Base-by-base conservation (phyloP, 2,113 vertebrate species). In the Nothobranchius furzeri region DNA sequence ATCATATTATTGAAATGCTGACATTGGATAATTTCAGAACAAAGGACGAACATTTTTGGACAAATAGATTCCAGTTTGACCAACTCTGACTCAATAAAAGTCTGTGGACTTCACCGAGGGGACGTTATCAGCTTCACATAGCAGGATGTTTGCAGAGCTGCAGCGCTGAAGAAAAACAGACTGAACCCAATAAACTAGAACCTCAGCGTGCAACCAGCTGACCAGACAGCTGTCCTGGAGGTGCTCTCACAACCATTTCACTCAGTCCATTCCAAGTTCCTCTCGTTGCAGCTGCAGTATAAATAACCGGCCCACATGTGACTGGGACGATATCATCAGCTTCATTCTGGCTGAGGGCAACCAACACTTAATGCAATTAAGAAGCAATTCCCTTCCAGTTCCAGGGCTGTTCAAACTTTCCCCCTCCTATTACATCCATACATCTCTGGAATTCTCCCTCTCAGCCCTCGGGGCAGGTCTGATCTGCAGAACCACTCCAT, bases 261-360 rank as follows among this genome's bases (percentile, higher is more conserved):
- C 68, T 73, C 65, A 43, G 74, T 30, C 17, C 20, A 15, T 50
- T 80, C 55, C 66, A 76, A 78, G 57, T 71, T 66, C 54, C 55
- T 58, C 58, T 77, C 70, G 24, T 17, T 76, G 70, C 81, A 85
- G 76, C 84, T 76, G 71, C 67, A 62, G 56, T 73, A 72, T 75
- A 81, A 80, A 81, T 85, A 81, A 74, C 81, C 55, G n/a, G 47
- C 65, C 30, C 64, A 63, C 75, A 65, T 66, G 62, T 72, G 60
- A 84, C 63, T 24, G 43, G 62, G 54, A 58, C 51, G 48, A 72
- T 52, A 70, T 67, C 68, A 68, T 81, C 69, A 64, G 70, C 60
- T 43, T 68, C 51, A 30, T 24, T 63, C 40, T 76, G 75, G 60
- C 75, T 69, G 62, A 11, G 52, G 69, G 75, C 51, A 35, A 70